These are phyloP conservation scores for Muricea muricata DNA, from an alignment of 92 coral and sea anemone genomes.

Conservation along the genomic window DNA sequence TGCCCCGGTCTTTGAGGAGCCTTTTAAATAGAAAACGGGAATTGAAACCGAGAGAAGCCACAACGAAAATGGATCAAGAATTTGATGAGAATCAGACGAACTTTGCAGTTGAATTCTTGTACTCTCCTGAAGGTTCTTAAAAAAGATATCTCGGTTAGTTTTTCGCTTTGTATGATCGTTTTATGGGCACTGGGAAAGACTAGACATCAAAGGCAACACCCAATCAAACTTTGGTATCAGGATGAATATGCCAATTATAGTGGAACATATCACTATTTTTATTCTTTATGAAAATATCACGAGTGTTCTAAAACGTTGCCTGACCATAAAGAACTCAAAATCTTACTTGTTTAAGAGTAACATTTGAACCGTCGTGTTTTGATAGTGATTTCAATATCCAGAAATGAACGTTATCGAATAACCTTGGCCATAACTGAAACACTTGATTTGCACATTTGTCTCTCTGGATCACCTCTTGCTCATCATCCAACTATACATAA, in stretches of 20 bases:
- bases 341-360: slow-evolving; percentile 11
- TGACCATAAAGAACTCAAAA: not conserved
- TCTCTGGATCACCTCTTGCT: not conserved
- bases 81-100: not conserved
- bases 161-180: not conserved
- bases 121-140: not conserved
- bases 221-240: too few species aligned
- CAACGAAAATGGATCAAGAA: slow-evolving; percentile 49
- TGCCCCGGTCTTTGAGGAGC: not conserved
- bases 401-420: slow-evolving; percentile 77
- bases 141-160: not conserved
- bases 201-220: too few species aligned
- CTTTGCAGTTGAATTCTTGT: slow-evolving; percentile 28
- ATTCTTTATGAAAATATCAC: too few species aligned
- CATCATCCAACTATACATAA: not conserved
- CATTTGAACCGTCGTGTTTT: slow-evolving; percentile 26
- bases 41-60: slow-evolving; percentile 67
- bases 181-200: not conserved
- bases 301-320: not conserved
- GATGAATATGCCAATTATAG: too few species aligned
- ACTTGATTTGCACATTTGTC: slow-evolving; percentile 8
- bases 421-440: slow-evolving; percentile 57
- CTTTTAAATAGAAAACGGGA: slow-evolving; percentile 48
- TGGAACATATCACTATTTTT: too few species aligned
- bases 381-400: slow-evolving; percentile 65